Conservation (phyloP, 2,797 vertebrate genomes). For the Columba guinea region DNA sequence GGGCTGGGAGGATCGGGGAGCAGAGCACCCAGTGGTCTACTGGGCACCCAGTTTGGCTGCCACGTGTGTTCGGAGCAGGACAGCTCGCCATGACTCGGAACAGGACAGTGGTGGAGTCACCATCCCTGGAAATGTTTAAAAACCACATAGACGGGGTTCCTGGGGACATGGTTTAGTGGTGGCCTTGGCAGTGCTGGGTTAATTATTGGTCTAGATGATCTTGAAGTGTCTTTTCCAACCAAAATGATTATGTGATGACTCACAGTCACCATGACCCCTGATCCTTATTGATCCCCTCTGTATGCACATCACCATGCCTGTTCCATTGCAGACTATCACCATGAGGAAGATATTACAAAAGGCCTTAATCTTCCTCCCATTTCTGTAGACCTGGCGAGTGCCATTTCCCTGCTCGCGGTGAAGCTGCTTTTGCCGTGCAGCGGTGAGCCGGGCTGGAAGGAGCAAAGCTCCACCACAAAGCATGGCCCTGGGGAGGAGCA, state of each 20-base stretch:
- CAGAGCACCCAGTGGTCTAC: not conserved
- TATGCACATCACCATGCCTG: fast-evolving
- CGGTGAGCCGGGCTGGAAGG: not conserved
- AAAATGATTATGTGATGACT: no score
- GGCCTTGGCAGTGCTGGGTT: no score
- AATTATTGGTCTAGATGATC: no score
- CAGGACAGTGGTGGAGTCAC: no score
- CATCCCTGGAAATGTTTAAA: no score
- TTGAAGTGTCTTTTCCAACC: no score
- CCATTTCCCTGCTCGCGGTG: not conserved
- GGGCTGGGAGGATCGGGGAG: not conserved
- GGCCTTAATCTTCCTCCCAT: not conserved
- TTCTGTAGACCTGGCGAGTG: not conserved
- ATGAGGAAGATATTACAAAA: not conserved
- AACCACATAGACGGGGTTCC: no score
- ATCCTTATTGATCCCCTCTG: not conserved
- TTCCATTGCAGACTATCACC: not conserved
- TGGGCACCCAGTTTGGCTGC: not conserved
- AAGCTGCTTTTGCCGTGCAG: not conserved
- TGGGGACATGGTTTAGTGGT: no score
- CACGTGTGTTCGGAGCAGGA: fast-evolving
- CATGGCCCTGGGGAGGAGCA: not conserved
- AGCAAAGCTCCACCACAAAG: not conserved
- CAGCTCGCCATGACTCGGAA: no score
- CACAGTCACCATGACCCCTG: no score